Base-by-base conservation (phyloP, 2,113 vertebrate genomes). In the Nothocercus nigrocapillus region DNA sequence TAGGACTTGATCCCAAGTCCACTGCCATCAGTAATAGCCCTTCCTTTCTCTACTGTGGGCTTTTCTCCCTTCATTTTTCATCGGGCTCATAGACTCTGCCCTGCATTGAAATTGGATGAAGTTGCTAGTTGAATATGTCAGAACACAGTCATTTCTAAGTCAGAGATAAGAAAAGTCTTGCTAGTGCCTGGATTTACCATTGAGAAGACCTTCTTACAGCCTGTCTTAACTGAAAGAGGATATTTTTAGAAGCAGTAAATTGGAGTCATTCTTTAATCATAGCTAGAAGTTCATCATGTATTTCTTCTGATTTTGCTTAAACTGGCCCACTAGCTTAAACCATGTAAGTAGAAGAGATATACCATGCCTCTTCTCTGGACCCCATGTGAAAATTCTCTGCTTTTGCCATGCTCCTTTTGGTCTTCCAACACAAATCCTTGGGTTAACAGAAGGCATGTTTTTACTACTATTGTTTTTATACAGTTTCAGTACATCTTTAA, bases 251-350 rank as follows among this genome's bases (percentile, higher is more conserved):
- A 7, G 7, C 61, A 69, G n/a, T 38, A 95, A 79, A 42, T 19
- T 75, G 49, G 34, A 86, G 63, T 34, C 4, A 68, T 38, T 80
- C 91, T 66, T 63, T 67, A 62, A 73, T 85, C 10, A 0, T 85
- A 28, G 13, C 56, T 84, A 51, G 44, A 42, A 30, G 73, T 66
- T 5, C 51, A 44, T 75, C 19, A 82, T 76, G 25, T 79, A 58
- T 89, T 82, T 76, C 38, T 90, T 89, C 40, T 59, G 13, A 3
- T 80, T 80, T 95, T 90, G 62, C 69, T 93, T 89, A 59, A 82
- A 79, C 24, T 22, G 72, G 34, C 7, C 18, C 24, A 42, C 19
- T 73, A 62, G 64, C 62, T 86, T 69, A 78, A 89, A 45, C 6
- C 9, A 9, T 8, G 4, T 15, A 47, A 30, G 1, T 62, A 20